Conservation (phyloP, 2,113 vertebrate genomes). For the human region DNA sequence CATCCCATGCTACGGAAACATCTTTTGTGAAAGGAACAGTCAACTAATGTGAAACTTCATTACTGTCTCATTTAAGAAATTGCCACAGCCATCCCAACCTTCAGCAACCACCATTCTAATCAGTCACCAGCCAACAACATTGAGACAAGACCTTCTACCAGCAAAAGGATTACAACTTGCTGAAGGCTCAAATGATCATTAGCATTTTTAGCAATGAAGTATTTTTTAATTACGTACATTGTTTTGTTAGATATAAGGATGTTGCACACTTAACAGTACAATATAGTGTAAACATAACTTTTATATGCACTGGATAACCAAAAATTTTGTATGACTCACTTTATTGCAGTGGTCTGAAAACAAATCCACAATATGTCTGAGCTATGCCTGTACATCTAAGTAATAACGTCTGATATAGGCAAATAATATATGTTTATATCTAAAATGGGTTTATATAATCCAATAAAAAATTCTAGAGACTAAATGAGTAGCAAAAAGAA, state of each 20-base stretch:
- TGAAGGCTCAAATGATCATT: background rate
- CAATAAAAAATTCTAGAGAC: background rate
- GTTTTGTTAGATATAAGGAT: background rate
- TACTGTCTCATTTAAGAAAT: background rate
- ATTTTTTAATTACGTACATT: background rate
- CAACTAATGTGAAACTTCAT: background rate
- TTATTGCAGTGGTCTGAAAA: background rate
- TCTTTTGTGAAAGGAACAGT: background rate
- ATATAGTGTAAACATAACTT: background rate
- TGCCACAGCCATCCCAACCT: background rate
- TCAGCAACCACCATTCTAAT: background rate
- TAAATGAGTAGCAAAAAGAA: background rate
- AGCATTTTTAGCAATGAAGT: background rate
- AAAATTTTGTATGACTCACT: background rate
- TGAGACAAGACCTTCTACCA: background rate
- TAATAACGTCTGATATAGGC: conserved; percentile 44
- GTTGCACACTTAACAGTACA: background rate
- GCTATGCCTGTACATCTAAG: background rate
- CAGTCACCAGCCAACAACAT: background rate
- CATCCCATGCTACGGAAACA: background rate
- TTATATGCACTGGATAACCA: background rate
- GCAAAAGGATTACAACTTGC: background rate
- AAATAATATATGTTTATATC: conserved; percentile 1
- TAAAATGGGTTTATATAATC: background rate
- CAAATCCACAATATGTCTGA: background rate